phyloP scores from a whole-genome alignment of 2,888 invertebrate species.

The Diploptera punctata region DNA sequence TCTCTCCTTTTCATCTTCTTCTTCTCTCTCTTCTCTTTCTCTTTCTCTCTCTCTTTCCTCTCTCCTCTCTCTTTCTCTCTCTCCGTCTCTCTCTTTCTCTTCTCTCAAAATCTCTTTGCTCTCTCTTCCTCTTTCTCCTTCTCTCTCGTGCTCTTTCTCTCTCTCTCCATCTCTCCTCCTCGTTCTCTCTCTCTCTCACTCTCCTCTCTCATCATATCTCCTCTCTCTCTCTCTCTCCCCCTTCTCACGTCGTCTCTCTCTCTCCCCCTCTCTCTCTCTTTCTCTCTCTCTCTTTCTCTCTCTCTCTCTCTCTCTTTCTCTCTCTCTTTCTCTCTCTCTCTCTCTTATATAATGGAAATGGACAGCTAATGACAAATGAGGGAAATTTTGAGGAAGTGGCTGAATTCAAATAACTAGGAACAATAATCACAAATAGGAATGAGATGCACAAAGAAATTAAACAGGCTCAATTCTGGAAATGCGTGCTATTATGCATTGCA shows the following conservation, averaged over 20 bases:
- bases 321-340: background rate
- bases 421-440: no score
- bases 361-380: no score
- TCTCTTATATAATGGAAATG: no score
- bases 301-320: background rate
- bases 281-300: background rate
- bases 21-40: conserved; percentile 30
- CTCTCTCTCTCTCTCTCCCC: conserved; percentile 41
- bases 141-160: conserved; percentile 40
- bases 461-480: no score
- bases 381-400: no score
- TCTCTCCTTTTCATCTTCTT: conserved; percentile 40
- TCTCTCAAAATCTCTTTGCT: conserved; percentile 40
- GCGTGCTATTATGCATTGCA: no score
- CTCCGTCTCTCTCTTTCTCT: conserved; percentile 9
- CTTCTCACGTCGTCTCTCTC: background rate
- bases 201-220: conserved; percentile 30
- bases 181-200: conserved; percentile 44
- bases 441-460: no score
- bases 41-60: conserved; percentile 18
- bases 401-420: no score
- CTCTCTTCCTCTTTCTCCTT: conserved; percentile 41
- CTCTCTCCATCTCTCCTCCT: conserved; percentile 41
- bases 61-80: conserved; percentile 38
- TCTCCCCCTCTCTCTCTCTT: background rate